Percentiles rank a stretch among this genome's conserved stretches.
Evolutionary conservation across 2,797 vertebrate species (phyloP).

Genomic region (Spinus pinus): DNA sequence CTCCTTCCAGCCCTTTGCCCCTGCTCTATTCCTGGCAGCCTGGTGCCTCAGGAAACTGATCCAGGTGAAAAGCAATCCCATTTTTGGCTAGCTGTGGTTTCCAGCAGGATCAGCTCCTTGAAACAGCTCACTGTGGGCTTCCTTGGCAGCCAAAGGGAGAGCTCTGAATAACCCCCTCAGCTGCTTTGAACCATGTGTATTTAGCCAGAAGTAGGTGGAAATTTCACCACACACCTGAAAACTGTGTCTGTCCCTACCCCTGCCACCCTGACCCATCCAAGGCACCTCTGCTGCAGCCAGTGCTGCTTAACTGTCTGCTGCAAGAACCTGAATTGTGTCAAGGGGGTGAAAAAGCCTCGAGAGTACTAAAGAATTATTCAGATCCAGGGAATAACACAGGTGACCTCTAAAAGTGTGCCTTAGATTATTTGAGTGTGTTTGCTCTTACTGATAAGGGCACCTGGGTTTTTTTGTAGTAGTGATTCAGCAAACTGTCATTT

Average conservation of each 20-base stretch:
- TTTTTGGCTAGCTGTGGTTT: neutral
- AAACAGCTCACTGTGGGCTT: rapidly evolving
- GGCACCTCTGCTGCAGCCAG: neutral
- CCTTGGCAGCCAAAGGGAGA: neutral
- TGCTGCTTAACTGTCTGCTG: neutral
- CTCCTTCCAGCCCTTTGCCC: neutral
- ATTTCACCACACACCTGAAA: neutral
- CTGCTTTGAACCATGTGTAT: neutral
- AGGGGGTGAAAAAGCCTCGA: neutral
- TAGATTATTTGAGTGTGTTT: neutral
- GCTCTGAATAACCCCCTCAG: neutral
- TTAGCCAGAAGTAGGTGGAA: neutral
- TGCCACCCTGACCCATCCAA: neutral
- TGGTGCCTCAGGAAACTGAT: neutral
- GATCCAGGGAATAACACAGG: neutral
- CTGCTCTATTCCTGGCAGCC: neutral
- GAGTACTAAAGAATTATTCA: neutral
- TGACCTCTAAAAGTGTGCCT: neutral
- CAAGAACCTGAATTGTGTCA: neutral
- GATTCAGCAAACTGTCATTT: neutral
- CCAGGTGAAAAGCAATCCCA: neutral
- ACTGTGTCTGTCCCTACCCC: neutral
- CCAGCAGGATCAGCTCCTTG: neutral
- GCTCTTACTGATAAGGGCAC: neutral
- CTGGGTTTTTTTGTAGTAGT: neutral